phyloP scores from a whole-genome alignment of 2,888 invertebrate species.

The Meiosimyza decipiens region DNA sequence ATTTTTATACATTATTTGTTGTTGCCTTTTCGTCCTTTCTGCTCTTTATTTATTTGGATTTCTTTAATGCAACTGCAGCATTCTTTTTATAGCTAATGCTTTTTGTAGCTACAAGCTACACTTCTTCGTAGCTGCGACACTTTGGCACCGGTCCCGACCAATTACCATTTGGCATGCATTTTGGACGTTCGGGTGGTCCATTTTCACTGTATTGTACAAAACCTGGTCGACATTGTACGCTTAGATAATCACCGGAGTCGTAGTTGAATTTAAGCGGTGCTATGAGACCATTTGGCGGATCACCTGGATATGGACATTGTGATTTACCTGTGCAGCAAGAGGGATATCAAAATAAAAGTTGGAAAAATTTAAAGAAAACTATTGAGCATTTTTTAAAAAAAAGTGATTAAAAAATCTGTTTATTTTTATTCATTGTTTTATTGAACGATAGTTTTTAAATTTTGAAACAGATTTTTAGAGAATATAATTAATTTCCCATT shows the following conservation, averaged over 20 bases:
- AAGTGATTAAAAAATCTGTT: too few relatives aligned
- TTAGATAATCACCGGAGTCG: constrained; percentile 78
- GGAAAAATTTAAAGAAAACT: background rate
- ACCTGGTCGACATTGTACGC: constrained; percentile 76
- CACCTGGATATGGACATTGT: constrained; percentile 78
- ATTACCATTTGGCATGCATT: constrained; percentile 74
- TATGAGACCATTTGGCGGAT: constrained; percentile 77
- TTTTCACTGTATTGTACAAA: constrained; percentile 69
- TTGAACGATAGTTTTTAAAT: too few relatives aligned
- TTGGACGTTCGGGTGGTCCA: constrained; percentile 72
- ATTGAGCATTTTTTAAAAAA: too few relatives aligned
- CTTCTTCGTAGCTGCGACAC: constrained; percentile 74
- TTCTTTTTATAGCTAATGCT: background rate
- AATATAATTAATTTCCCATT: too few relatives aligned
- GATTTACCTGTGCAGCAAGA: constrained; percentile 72
- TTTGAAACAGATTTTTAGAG: too few relatives aligned
- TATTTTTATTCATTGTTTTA: too few relatives aligned
- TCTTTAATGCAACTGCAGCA: background rate
- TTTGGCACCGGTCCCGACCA: constrained; percentile 77
- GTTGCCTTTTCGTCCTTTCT: background rate
- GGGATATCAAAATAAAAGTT: background rate
- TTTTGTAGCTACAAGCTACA: constrained; percentile 63
- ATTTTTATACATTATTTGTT: constrained; percentile 37
- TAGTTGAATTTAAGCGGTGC: constrained; percentile 79
- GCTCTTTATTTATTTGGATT: background rate